Conservation (phyloP, 2,113 vertebrate species). For the Baryphthengus martii region DNA sequence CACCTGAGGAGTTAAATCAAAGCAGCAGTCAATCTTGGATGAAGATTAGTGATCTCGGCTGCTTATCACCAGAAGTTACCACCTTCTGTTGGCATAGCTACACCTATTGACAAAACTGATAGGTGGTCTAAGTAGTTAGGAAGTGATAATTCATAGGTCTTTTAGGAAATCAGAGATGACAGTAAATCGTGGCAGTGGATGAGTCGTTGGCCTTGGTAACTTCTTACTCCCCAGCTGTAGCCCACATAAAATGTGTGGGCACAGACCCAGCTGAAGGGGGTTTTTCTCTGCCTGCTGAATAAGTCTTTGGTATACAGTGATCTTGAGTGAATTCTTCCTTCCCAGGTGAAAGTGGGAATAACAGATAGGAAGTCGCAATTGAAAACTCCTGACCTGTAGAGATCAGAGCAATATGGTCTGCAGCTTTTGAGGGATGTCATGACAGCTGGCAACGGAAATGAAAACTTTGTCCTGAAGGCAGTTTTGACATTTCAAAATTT, state of each 20-base stretch:
- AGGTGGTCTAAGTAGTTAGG: background rate
- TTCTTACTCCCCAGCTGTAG: background rate
- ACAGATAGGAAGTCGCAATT: background rate
- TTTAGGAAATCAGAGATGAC: background rate
- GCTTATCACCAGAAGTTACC: background rate
- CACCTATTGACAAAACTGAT: background rate
- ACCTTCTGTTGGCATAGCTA: background rate
- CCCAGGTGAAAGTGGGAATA: background rate
- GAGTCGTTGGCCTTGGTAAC: background rate
- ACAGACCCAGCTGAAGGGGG: background rate
- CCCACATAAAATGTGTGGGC: background rate
- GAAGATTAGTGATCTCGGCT: background rate
- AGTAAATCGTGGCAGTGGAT: background rate
- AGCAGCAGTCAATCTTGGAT: background rate
- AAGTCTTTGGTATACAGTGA: background rate
- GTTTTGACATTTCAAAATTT: constrained; percentile 7
- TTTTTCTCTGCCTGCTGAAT: background rate
- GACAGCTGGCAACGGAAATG: constrained; percentile 5
- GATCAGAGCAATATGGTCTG: background rate
- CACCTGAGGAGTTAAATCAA: background rate
- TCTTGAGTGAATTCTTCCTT: background rate
- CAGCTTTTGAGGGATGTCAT: background rate
- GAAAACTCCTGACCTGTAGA: constrained; percentile 1
- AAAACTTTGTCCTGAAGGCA: background rate
- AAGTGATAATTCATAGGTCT: background rate